Evolutionary conservation across 1,140 invertebrate genomes (phyloP), one percentile per base, ranked within the genome.

Genomic region (Heliconius himera): DNA sequence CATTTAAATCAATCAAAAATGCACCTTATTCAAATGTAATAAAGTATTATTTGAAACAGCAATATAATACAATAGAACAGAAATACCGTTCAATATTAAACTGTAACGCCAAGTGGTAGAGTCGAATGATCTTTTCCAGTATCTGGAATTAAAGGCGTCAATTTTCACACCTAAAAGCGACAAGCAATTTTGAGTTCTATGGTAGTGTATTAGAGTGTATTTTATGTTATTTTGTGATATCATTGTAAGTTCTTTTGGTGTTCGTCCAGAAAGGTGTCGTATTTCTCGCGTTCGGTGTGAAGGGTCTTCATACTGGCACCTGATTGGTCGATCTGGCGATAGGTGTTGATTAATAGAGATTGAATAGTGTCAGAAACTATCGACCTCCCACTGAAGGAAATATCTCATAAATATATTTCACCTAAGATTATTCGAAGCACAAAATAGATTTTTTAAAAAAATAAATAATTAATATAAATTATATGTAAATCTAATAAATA

Each of bases 271-370:
- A 89, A 93, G 91, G 93, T 94, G 93, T 93, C 85, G 88, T 81
- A 87, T 93, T 94, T 94, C 93, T 88, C 93, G 92, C 93, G 90
- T 91, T 74, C 78, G 87, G 93, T 91, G 92, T 92, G 88, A 94
- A 94, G 93, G 93, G 91, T 91, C 90, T 81, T 49, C 73, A 82
- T 85, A 66, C 82, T 80, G 80, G 73, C 1, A 73, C 73, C 81
- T 89, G 90, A 94, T 94, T 94, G 92, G 92, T 87, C 73, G 76
- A 75, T 60, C 70, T 76, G 77, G 79, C 78, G 80, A 73, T 83
- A 86, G 84, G 87, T 90, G 89, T 85, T 90, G 87, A 93, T 93
- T 89, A 89, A 80, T 78, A 81, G 80, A 81, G 49, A 77, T 60
- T 75, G 49, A 49, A 70, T 66, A 66, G 22, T 29, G 26, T 29